Conservation (phyloP, 1,140 invertebrate species). For the Agrypnia vestita region DNA sequence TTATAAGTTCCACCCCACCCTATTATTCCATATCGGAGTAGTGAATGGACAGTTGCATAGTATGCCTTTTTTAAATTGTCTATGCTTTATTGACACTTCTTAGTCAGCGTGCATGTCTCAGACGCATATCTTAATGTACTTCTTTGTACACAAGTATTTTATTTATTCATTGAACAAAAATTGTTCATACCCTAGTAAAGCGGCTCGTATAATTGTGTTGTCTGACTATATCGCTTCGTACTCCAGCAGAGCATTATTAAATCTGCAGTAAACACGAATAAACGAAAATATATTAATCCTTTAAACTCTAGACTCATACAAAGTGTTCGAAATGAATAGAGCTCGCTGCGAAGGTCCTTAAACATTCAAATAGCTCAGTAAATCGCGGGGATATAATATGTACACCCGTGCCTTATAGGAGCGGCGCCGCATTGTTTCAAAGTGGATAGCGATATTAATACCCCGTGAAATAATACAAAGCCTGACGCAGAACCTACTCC, state of each 20-base stretch:
- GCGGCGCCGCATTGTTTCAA: not conserved
- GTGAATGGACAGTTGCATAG: too few species aligned
- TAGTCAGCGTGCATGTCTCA: too few species aligned
- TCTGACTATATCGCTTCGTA: too few species aligned
- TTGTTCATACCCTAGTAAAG: too few species aligned
- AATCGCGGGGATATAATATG: not conserved
- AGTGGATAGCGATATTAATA: slow-evolving; percentile 12
- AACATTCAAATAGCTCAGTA: not conserved
- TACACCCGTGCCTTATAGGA: not conserved
- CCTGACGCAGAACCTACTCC: not conserved
- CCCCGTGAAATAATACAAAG: slow-evolving; percentile 29
- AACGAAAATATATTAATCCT: not conserved
- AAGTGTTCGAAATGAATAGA: not conserved
- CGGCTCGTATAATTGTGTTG: too few species aligned
- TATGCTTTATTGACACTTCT: too few species aligned
- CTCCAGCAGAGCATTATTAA: not conserved
- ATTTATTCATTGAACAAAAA: too few species aligned
- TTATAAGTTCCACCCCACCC: too few species aligned
- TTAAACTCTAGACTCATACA: not conserved
- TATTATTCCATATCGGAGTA: too few species aligned
- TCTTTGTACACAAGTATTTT: too few species aligned
- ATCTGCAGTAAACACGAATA: not conserved
- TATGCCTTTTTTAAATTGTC: too few species aligned
- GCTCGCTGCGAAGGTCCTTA: not conserved
- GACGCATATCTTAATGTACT: too few species aligned